Evolutionary conservation across 1,140 invertebrate species (phyloP).

Genomic region (Tenebrio molitor): DNA sequence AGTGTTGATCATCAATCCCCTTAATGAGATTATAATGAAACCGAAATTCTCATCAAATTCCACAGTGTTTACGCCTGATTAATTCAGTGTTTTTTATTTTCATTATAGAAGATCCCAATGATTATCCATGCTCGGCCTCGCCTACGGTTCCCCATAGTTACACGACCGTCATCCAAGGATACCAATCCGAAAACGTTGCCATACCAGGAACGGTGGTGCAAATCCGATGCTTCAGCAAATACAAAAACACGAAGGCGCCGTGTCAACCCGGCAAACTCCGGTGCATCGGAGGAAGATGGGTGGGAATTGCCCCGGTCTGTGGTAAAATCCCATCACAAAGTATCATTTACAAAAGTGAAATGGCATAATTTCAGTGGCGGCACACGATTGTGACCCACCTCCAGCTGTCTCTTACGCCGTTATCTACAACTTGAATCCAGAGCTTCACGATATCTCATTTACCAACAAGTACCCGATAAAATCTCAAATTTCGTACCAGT

Average conservation of each 20-base stretch:
- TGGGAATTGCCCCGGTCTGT: slow-evolving; percentile 60
- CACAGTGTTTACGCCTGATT: background rate
- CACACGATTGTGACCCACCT: slow-evolving; percentile 57
- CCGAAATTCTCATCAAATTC: slow-evolving; percentile 16
- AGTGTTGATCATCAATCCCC: slow-evolving; percentile 24
- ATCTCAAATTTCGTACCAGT: slow-evolving; percentile 66
- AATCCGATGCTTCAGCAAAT: slow-evolving; percentile 56
- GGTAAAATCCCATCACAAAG: slow-evolving; percentile 51
- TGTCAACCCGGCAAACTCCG: slow-evolving; percentile 58
- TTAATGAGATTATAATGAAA: slow-evolving; percentile 35
- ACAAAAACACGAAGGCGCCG: slow-evolving; percentile 54
- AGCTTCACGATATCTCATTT: slow-evolving; percentile 22
- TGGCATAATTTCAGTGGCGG: slow-evolving; percentile 54
- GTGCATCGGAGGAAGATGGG: slow-evolving; percentile 60
- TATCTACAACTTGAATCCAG: slow-evolving; percentile 42
- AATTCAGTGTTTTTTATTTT: slow-evolving; percentile 8
- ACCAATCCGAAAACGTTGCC: slow-evolving; percentile 46
- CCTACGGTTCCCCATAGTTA: slow-evolving; percentile 52
- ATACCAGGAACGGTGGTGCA: slow-evolving; percentile 56
- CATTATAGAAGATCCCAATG: slow-evolving; percentile 46
- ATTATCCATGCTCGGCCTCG: slow-evolving; percentile 46
- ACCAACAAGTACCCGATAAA: slow-evolving; percentile 59
- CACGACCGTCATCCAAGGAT: slow-evolving; percentile 49
- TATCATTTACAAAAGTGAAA: slow-evolving; percentile 29
- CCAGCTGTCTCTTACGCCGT: slow-evolving; percentile 53